Evolutionary conservation across 1,140 invertebrate genomes (phyloP), one percentile per base, ranked within the genome.

Genomic region (Ruditapes philippinarum): DNA sequence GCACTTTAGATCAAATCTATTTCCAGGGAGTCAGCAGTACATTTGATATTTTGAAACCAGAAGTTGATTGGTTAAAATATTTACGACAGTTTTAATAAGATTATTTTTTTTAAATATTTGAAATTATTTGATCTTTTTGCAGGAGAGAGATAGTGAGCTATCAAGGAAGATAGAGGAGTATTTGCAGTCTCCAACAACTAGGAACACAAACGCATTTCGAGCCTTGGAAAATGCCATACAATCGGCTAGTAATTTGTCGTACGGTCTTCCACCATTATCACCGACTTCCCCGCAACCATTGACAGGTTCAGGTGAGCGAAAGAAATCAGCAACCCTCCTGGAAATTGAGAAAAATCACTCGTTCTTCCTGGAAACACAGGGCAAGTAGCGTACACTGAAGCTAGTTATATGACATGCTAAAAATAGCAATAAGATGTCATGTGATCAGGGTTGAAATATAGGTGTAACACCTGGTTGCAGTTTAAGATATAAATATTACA

Each of bases 331-430:
- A 90, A 98, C 98, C 91, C 96, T 99, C 42, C 97, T 97, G 95
- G 98, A 98, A 96, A 98, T 99, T 85, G 98, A 99, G 95, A 97
- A 97, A 94, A 98, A 98, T 95, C 96, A 98, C 65, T 97, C 98
- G 92, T 96, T 98, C 89, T 97, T 98, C 96, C 96, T 99, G 92
- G 98, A 98, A 85, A 98, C 98, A 95, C 98, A 98, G 97, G 98
- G 98, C 98, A 96, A 94, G 93, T 89, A 90, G 57, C 60, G 82
- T 90, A 81, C 82, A 90, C 82, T 86, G 82, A 81, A 81, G 74
- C 28, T 45, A 86, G 86, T 82, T 68, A 89, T 82, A 42, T 89
- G 87, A 89, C 79, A 68, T 82, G 80, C 60, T 82, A 68, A 68
- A 82, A 42, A 82, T 82, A 68, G 60, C 65, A 68, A 12, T 25